Evolutionary conservation across 92 coral and sea anemone species (phyloP), one percentile per base, ranked within the genome.

Genomic region (Meandrina meandrites): DNA sequence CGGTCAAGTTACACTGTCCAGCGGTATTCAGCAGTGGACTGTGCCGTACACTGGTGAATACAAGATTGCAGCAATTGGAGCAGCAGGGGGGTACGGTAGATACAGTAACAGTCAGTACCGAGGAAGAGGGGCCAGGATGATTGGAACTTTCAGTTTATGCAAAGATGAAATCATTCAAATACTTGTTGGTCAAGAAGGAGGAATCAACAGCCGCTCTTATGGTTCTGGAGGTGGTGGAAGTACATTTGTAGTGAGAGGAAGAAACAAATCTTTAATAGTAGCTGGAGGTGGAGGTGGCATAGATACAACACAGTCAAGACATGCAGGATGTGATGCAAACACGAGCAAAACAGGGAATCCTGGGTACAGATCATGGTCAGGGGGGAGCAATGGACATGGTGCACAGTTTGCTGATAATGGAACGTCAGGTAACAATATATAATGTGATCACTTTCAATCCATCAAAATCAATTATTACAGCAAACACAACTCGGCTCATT

Each of bases 111-210:
- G 68, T 27, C 77, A 10, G 16, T 88, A 79, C 30, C 88, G 92
- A 30, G 94, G 94, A 31, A 77, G 83, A 40, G 94, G 94, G 3
- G 94, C 92, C 31, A 60, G 81, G 37, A 92, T 89, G 92, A 89
- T 70, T 18, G 94, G 94, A 47, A 79, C 84, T 2, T 92, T 92
- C 76, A 83, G 74, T 45, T 81, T 92, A 68, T 76, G 58, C 54
- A 66, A 66, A 66, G 71, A 35, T 27, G 71, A 66, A 66, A 28
- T 66, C 3, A 66, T 66, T 28, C 71, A 84, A 85, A 92, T 92
- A n/a, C 88, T 92, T 83, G 92, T 92, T 69, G 94, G 94, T 34
- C 94, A 92, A 79, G 92, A 89, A 83, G 94, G 94, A 22, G 86
- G 81, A 15, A 78, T 54, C 30, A 90, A 86, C 76, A 37, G 58